These are phyloP conservation scores for Champsocephalus esox DNA, from an alignment of 2,797 vertebrate species.

Conservation along the genomic window DNA sequence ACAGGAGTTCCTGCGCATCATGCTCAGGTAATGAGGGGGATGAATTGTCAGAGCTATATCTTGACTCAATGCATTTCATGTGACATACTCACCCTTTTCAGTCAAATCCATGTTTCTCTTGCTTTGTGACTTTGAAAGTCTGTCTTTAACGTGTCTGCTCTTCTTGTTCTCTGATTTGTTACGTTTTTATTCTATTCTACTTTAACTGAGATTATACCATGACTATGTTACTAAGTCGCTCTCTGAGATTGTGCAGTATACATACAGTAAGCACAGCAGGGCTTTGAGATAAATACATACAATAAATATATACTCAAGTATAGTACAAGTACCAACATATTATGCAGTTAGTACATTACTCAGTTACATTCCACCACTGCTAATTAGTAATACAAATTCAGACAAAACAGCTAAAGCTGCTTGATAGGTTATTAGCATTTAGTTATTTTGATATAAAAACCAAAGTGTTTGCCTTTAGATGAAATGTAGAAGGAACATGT, in stretches of 20 bases:
- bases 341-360: no score
- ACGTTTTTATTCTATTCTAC: not conserved
- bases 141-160: not conserved
- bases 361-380: not conserved
- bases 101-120: not conserved
- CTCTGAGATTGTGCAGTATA: not conserved
- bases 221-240: not conserved
- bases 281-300: not conserved
- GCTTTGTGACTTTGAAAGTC: not conserved
- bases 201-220: not conserved
- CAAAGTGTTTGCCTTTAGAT: not conserved
- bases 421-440: not conserved
- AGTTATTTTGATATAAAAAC: not conserved
- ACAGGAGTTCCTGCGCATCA: constrained; percentile 94
- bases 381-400: not conserved
- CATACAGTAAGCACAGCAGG: no score
- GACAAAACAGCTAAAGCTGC: not conserved
- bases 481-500: not conserved
- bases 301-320: no score
- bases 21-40: constrained; percentile 89
- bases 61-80: not conserved
- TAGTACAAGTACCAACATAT: no score
- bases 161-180: not conserved
- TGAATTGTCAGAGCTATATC: not conserved
- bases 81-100: no score